A percentile compares a stretch with the other conserved stretches of the same genome.
phyloP scores from a whole-genome alignment of 2,888 invertebrate species.

The Phrixothrix hirtus region DNA sequence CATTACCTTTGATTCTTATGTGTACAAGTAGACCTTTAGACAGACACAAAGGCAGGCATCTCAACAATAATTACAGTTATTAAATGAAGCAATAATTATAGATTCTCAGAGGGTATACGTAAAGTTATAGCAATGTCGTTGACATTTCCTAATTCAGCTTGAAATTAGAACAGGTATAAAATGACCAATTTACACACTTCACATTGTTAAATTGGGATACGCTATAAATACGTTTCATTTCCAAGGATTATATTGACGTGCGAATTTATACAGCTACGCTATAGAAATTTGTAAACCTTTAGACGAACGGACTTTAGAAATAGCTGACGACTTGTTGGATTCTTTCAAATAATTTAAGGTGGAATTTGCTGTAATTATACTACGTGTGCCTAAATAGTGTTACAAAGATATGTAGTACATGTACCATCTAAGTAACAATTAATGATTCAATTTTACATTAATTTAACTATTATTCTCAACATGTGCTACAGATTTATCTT shows the following conservation, averaged over 20 bases:
- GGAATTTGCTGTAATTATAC: neutral
- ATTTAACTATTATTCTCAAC: no score
- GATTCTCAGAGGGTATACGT: slow-evolving; percentile 44
- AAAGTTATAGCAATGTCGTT: slow-evolving; percentile 34
- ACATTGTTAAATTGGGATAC: slow-evolving; percentile 19
- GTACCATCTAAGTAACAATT: no score
- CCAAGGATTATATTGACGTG: slow-evolving; percentile 17
- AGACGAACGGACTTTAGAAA: slow-evolving; percentile 2
- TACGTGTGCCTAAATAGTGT: neutral
- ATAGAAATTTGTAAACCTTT: slow-evolving; percentile 1
- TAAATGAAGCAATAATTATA: slow-evolving; percentile 49
- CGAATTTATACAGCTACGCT: neutral
- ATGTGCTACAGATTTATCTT: no score
- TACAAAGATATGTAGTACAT: no score
- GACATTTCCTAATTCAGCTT: slow-evolving; percentile 18
- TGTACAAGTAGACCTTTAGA: slow-evolving; percentile 17
- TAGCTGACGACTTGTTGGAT: slow-evolving; percentile 5
- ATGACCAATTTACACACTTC: slow-evolving; percentile 31
- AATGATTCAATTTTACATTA: no score
- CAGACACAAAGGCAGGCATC: slow-evolving; percentile 48
- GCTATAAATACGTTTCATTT: slow-evolving; percentile 17
- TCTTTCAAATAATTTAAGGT: neutral
- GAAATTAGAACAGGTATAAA: slow-evolving; percentile 17
- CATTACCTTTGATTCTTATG: slow-evolving; percentile 1
- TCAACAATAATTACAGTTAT: slow-evolving; percentile 47